phyloP scores from a whole-genome alignment of 2,888 invertebrate genomes.

The Aphidoletes aphidimyza region DNA sequence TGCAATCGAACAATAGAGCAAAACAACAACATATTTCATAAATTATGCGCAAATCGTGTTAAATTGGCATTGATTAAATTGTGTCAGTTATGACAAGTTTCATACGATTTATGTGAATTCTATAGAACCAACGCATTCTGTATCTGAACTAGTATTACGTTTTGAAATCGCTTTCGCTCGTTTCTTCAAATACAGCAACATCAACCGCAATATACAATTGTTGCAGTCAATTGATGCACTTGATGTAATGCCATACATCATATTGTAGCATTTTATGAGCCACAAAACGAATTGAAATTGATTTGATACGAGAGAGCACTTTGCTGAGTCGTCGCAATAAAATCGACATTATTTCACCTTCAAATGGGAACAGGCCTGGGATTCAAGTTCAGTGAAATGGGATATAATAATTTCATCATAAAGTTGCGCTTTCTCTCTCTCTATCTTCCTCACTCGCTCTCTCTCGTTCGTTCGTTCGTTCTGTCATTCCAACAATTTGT shows the following conservation, averaged over 20 bases:
- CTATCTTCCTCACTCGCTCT: too few relatives aligned
- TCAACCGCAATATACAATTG: background rate
- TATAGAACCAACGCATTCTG: background rate
- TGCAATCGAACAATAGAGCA: background rate
- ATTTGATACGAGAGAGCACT: background rate
- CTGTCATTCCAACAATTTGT: too few relatives aligned
- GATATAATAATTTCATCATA: background rate
- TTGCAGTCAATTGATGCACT: constrained; percentile 39
- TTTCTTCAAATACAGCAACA: background rate
- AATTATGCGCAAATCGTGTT: constrained; percentile 44
- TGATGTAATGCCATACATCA: background rate
- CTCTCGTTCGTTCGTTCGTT: too few relatives aligned
- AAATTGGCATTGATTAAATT: constrained; percentile 54
- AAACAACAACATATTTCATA: background rate
- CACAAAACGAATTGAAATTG: background rate
- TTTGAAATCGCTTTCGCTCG: background rate
- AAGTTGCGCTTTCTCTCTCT: background rate
- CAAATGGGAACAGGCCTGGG: background rate
- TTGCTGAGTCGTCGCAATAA: background rate
- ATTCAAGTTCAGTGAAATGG: constrained; percentile 9
- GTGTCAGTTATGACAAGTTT: constrained; percentile 52
- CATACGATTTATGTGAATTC: constrained; percentile 21
- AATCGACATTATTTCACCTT: constrained; percentile 10
- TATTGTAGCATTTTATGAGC: background rate
- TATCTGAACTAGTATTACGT: background rate